A percentile compares a stretch with the other conserved stretches of the same genome.
Conservation (phyloP, 92 coral and sea anemone species). For the Muricea muricata region DNA sequence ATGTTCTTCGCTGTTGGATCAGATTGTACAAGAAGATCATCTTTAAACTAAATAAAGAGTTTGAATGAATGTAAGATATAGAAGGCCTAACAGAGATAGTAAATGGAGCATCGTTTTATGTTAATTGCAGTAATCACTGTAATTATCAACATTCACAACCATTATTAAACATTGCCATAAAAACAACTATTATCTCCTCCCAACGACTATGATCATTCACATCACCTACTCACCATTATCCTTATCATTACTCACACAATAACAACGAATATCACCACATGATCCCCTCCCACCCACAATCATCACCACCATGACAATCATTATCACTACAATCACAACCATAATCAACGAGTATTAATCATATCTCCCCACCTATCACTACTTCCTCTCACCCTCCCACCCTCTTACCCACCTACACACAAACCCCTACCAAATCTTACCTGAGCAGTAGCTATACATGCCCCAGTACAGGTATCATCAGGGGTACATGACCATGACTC, state of each 20-base stretch:
- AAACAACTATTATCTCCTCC: too few species aligned
- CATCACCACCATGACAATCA: neutral
- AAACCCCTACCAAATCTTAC: slow-evolving; percentile 22
- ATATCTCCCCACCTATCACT: neutral
- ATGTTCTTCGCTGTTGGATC: slow-evolving; percentile 42
- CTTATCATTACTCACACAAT: too few species aligned
- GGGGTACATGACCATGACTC: slow-evolving; percentile 68
- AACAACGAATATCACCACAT: too few species aligned
- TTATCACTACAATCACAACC: neutral
- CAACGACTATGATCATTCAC: too few species aligned
- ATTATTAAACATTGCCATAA: too few species aligned
- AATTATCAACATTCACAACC: too few species aligned
- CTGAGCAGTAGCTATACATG: slow-evolving; percentile 82
- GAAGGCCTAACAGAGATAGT: too few species aligned
- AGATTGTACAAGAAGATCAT: slow-evolving; percentile 61
- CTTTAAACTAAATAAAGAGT: slow-evolving; percentile 52
- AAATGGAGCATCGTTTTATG: too few species aligned
- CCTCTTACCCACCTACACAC: neutral
- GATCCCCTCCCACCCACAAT: too few species aligned
- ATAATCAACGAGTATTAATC: neutral
- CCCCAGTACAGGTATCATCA: slow-evolving; percentile 74
- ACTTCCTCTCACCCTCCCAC: neutral
- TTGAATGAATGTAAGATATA: neutral
- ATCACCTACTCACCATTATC: neutral
- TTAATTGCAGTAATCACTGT: too few species aligned